These are phyloP conservation scores for Myiozetetes cayanensis DNA, from an alignment of 2,113 vertebrate genomes.

Conservation along the genomic window DNA sequence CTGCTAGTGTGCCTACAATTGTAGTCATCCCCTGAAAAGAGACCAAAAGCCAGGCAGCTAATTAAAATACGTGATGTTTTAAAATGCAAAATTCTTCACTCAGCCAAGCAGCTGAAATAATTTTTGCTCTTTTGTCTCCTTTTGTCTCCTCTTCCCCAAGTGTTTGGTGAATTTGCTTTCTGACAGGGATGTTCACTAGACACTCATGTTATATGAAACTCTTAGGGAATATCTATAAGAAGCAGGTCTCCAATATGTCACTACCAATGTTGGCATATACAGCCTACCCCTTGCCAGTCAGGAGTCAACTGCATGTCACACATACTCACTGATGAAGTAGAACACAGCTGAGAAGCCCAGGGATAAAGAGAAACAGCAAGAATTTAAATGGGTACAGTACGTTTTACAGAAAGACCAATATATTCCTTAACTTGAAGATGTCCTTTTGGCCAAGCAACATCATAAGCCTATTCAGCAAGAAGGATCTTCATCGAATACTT, in stretches of 20 bases:
- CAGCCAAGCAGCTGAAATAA: neutral
- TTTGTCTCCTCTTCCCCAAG: neutral
- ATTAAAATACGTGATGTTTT: neutral
- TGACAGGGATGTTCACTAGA: neutral
- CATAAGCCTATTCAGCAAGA: neutral
- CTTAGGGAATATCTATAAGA: neutral
- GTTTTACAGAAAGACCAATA: neutral
- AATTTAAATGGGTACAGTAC: neutral
- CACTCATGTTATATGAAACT: neutral
- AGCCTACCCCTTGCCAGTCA: neutral
- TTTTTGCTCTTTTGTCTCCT: neutral
- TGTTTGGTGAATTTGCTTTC: neutral
- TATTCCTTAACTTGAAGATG: neutral
- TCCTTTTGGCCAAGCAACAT: neutral
- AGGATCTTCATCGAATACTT: neutral
- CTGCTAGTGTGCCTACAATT: constrained; percentile 17
- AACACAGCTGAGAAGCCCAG: neutral
- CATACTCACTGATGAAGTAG: neutral
- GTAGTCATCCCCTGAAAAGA: neutral
- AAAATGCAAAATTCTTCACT: neutral
- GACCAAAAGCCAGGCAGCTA: neutral
- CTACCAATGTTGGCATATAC: neutral
- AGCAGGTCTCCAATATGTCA: neutral
- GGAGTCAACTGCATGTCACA: neutral
- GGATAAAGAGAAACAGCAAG: neutral